Conservation (phyloP, 2,113 vertebrate species). For the Poecilia latipinna region DNA sequence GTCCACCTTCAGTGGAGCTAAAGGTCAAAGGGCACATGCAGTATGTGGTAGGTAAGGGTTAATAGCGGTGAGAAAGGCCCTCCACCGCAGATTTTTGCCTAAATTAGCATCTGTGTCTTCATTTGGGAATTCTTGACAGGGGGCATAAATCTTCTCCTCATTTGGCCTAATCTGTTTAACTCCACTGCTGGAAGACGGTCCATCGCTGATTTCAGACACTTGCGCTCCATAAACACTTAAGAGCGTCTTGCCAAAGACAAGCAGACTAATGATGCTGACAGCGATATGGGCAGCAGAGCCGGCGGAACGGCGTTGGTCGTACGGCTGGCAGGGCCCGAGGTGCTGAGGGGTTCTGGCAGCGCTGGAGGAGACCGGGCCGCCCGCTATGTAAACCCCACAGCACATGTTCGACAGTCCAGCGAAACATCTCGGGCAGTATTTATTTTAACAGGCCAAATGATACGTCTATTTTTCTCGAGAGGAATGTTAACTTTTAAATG, state of each 20-base stretch:
- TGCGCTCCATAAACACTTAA: background rate
- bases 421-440: slow-evolving; percentile 77
- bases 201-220: background rate
- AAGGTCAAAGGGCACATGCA: background rate
- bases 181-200: background rate
- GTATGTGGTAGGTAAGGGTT: background rate
- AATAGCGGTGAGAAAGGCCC: background rate
- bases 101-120: too few species aligned
- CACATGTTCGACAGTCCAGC: slow-evolving; percentile 54
- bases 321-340: slow-evolving; percentile 37
- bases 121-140: background rate
- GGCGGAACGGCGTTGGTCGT: background rate
- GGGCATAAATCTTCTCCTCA: background rate
- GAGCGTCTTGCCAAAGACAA: background rate
- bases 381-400: slow-evolving; percentile 65
- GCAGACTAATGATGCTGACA: background rate
- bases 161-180: slow-evolving; percentile 1
- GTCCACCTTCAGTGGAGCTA: background rate
- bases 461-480: slow-evolving; percentile 69
- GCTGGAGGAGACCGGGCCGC: slow-evolving; percentile 22
- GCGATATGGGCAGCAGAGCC: slow-evolving; percentile 18
- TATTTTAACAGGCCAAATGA: slow-evolving; percentile 78
- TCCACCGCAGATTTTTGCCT: too few species aligned
- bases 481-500: slow-evolving; percentile 72
- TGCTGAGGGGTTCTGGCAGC: slow-evolving; percentile 54